phyloP scores from a whole-genome alignment of 2,797 vertebrate species.

The Dipus sagitta region DNA sequence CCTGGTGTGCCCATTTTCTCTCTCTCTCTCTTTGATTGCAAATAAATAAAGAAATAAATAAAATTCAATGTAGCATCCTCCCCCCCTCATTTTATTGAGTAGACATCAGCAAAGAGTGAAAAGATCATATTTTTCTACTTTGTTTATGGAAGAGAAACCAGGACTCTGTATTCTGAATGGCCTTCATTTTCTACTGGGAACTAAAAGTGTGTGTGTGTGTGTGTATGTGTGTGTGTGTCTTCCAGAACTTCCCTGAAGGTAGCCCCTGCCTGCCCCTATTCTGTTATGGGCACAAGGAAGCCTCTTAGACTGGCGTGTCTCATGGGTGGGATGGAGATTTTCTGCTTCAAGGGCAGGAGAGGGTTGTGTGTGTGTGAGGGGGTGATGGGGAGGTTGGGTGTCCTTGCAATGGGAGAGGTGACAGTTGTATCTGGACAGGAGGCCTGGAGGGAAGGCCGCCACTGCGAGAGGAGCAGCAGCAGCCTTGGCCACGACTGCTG shows the following conservation, averaged over 20 bases:
- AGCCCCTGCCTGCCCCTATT: neutral
- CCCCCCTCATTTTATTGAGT: neutral
- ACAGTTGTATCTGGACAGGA: neutral
- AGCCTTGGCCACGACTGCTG: neutral
- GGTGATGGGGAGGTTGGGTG: neutral
- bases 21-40: too few species aligned
- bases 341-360: constrained; percentile 6
- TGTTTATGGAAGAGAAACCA: neutral
- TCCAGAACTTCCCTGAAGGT: neutral
- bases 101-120: neutral
- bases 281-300: neutral
- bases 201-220: neutral
- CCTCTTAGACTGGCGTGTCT: neutral
- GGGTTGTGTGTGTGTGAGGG: too few species aligned
- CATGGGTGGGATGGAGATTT: neutral
- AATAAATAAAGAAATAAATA: too few species aligned
- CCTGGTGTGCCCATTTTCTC: too few species aligned
- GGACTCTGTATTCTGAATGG: neutral
- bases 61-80: too few species aligned
- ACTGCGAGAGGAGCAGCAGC: neutral
- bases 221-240: neutral
- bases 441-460: neutral
- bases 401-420: neutral
- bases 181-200: neutral
- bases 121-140: neutral